Evolutionary conservation across 2,113 vertebrate species (phyloP).

Genomic region (Corythaeola cristata): DNA sequence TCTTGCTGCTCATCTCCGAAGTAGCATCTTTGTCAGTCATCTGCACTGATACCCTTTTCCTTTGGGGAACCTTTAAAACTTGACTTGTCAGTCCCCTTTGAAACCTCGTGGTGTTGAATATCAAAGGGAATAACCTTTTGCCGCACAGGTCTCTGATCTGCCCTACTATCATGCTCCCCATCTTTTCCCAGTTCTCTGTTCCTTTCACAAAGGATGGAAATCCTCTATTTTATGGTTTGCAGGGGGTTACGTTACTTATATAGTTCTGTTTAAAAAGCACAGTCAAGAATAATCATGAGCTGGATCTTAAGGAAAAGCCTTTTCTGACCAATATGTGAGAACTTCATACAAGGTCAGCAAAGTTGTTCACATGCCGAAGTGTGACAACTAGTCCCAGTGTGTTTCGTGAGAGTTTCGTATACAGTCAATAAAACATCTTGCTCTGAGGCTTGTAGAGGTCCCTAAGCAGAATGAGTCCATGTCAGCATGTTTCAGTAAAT

Average conservation of each 20-base stretch:
- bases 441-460: background rate
- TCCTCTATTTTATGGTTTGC: background rate
- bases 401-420: background rate
- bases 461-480: background rate
- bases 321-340: background rate
- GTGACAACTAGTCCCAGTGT: background rate
- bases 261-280: background rate
- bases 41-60: background rate
- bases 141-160: background rate
- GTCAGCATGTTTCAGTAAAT: background rate
- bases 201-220: background rate
- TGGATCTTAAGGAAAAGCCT: background rate
- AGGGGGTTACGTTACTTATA: background rate
- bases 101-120: constrained; percentile 17
- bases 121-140: constrained; percentile 39
- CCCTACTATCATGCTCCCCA: background rate
- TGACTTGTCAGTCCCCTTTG: constrained; percentile 27
- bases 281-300: background rate
- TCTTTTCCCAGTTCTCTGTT: background rate
- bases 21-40: background rate
- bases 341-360: background rate
- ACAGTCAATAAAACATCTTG: background rate
- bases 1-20: background rate
- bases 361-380: background rate
- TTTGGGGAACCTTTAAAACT: background rate